These are phyloP conservation scores for Macrostomum cliftonense DNA, from an alignment of 2,888 invertebrate species.

Conservation along the genomic window DNA sequence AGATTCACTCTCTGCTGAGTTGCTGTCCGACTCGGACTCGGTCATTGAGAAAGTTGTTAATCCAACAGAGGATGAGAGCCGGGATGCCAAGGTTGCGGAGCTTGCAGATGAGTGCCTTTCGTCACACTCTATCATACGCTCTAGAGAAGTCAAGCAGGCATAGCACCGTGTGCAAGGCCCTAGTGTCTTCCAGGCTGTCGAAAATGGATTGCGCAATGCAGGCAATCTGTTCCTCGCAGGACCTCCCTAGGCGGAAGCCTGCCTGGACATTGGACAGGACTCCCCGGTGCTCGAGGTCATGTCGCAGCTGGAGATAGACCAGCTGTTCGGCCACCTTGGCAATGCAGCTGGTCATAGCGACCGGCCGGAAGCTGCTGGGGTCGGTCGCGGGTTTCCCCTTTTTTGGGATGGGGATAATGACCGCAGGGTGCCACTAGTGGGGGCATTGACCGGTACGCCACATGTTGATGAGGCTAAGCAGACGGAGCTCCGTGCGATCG, in stretches of 20 bases:
- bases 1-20: neutral
- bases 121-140: neutral
- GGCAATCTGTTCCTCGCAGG: conserved; percentile 1
- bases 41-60: neutral
- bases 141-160: neutral
- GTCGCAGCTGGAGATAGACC: neutral
- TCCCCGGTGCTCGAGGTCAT: neutral
- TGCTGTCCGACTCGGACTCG: neutral
- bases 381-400: neutral
- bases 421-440: neutral
- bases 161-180: neutral
- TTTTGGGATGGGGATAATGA: neutral
- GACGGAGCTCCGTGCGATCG: neutral
- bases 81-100: neutral
- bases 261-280: conserved; percentile 1
- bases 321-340: conserved; percentile 1
- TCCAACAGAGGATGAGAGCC: neutral
- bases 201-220: neutral
- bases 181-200: neutral
- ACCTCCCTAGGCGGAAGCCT: neutral
- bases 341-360: conserved; percentile 2
- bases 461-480: neutral
- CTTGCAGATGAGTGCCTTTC: conserved; percentile 1
- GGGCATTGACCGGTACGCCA: neutral
- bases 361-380: neutral